Percentiles rank a stretch among this genome's conserved stretches.
Conservation (phyloP, 2,113 vertebrate genomes). For the Trematocara unimaculatum region DNA sequence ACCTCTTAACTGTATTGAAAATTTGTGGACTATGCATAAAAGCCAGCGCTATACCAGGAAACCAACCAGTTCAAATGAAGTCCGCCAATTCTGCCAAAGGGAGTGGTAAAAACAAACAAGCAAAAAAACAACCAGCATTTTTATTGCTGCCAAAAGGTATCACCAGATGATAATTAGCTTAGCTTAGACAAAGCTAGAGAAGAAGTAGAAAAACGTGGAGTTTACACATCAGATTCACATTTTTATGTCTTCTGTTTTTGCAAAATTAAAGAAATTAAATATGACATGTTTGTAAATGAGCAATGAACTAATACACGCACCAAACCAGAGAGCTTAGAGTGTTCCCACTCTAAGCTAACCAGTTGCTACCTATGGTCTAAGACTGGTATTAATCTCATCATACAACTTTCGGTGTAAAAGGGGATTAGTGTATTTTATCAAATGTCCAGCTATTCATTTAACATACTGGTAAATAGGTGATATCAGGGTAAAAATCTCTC, state of each 20-base stretch:
- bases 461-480: background rate
- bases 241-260: background rate
- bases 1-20: accelerated
- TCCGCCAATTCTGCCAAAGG: background rate
- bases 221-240: background rate
- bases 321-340: background rate
- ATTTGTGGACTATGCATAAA: background rate
- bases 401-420: background rate
- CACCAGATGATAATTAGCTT: background rate
- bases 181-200: background rate
- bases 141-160: background rate
- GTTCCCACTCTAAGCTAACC: background rate
- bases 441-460: background rate
- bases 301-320: accelerated
- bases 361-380: background rate
- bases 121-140: background rate
- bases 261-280: background rate
- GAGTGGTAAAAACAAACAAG: accelerated
- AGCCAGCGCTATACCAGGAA: background rate
- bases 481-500: background rate
- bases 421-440: background rate
- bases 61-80: background rate
- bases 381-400: background rate
- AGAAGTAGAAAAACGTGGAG: background rate
- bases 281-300: background rate